Evolutionary conservation across 1,140 invertebrate genomes (phyloP).

Genomic region (Brachionus calyciflorus): DNA sequence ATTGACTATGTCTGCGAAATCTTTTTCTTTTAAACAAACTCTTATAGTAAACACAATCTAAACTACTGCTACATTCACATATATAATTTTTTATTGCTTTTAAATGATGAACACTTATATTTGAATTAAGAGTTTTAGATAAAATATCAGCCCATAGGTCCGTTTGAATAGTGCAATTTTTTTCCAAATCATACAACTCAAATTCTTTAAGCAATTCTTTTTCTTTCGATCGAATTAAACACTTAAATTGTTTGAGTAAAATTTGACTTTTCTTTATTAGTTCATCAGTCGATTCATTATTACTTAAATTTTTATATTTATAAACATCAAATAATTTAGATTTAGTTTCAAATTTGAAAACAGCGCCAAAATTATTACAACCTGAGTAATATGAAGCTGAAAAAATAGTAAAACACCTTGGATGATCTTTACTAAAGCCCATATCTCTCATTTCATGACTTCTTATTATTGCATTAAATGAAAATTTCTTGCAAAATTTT

Average conservation of each 20-base stretch:
- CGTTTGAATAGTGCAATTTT: not conserved
- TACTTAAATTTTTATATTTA: not conserved
- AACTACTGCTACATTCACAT: not conserved
- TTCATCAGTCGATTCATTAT: not conserved
- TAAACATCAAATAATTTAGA: not conserved
- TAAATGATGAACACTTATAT: constrained; percentile 1
- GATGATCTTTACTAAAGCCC: constrained; percentile 22
- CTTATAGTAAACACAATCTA: constrained; percentile 15
- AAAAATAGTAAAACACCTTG: constrained; percentile 28
- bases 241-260: not conserved
- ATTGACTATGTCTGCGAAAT: not conserved
- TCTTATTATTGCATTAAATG: not conserved
- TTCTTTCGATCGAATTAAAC: not conserved
- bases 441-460: constrained; percentile 3
- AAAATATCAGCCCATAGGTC: constrained; percentile 17
- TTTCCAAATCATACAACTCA: not conserved
- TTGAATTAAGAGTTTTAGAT: not conserved
- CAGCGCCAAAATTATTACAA: not conserved
- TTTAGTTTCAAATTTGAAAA: not conserved
- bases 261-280: not conserved
- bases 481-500: constrained; percentile 19
- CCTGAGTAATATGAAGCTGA: constrained; percentile 10
- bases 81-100: constrained; percentile 1
- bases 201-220: not conserved
- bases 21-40: not conserved